phyloP scores from a whole-genome alignment of 2,888 invertebrate genomes.

The Ormyrus rosae region DNA sequence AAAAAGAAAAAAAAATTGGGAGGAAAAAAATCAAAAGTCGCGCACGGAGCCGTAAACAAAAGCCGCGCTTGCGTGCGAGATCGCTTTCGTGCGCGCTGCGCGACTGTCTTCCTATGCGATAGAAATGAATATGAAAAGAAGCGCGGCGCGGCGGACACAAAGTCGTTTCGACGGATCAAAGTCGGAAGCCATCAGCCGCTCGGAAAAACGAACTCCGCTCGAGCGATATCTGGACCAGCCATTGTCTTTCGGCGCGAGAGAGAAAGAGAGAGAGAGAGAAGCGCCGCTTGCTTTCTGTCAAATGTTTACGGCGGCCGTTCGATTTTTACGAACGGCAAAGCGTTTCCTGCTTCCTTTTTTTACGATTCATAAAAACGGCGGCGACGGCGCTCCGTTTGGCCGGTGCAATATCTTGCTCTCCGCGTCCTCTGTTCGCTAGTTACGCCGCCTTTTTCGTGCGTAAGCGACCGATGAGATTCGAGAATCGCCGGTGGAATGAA shows the following conservation, averaged over 20 bases:
- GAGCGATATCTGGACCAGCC: slow-evolving; percentile 14
- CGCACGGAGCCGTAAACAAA: no score
- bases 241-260: slow-evolving; percentile 19
- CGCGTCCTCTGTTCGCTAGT: neutral
- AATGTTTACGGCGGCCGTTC: slow-evolving; percentile 21
- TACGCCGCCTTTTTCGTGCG: neutral
- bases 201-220: slow-evolving; percentile 2
- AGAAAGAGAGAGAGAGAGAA: neutral
- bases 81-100: no score
- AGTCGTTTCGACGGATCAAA: slow-evolving; percentile 14
- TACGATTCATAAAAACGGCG: slow-evolving; percentile 46
- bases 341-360: slow-evolving; percentile 31
- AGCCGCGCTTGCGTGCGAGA: no score
- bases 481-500: no score
- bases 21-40: no score
- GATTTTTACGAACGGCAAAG: slow-evolving; percentile 31
- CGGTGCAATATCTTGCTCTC: neutral
- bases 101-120: no score
- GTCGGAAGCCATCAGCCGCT: slow-evolving; percentile 1
- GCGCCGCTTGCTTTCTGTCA: slow-evolving; percentile 1
- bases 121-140: no score
- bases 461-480: neutral
- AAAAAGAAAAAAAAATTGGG: no score
- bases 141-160: neutral
- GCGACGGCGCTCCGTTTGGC: no score